Evolutionary conservation across 2,888 invertebrate genomes (phyloP), one percentile per base, ranked within the genome.

Genomic region (Bedellia somnulentella): DNA sequence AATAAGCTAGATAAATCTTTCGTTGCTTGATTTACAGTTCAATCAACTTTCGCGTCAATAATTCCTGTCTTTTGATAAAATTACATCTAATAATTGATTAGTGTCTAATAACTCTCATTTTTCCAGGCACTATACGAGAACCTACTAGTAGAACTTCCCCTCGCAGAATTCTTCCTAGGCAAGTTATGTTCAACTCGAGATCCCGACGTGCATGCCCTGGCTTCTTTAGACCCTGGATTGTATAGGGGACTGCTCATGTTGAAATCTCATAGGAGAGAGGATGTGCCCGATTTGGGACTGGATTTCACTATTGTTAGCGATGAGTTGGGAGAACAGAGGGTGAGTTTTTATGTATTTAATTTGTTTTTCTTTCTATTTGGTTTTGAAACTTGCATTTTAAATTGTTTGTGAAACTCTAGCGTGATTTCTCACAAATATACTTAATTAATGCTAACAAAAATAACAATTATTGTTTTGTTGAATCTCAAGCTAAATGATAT

Each of bases 281-380:
- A 94, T 59, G 93, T 96, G 5, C 80, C 86, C 6, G 93, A 94
- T 49, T 70, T 93, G 18, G 91, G 93, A 1, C 75, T 98, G 13
- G 96, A 97, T 71, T 98, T 98, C 56, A 95, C 96, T 0, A 84
- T 94, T 9, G 82, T 93, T 26, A 89, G 86, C 45, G 91, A 93
- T 48, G 92, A 93, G 52, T 78, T 96, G 30, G 96, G 96, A 1
- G 90, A 93, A 57, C 89, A 90, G 29, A 82, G 86, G 67, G 86
- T 87, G 48, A 53, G 57, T n/a, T n/a, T n/a, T n/a, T n/a, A n/a
- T n/a, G n/a, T n/a, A n/a, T n/a, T n/a, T n/a, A n/a, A n/a, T n/a
- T n/a, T n/a, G n/a, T n/a, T n/a, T n/a, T n/a, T n/a, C n/a, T n/a
- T n/a, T n/a, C n/a, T n/a, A n/a, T n/a, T n/a, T n/a, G n/a, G n/a